These are phyloP conservation scores for Tachyglossus aculeatus DNA, from an alignment of 2,797 vertebrate genomes.

Conservation along the genomic window DNA sequence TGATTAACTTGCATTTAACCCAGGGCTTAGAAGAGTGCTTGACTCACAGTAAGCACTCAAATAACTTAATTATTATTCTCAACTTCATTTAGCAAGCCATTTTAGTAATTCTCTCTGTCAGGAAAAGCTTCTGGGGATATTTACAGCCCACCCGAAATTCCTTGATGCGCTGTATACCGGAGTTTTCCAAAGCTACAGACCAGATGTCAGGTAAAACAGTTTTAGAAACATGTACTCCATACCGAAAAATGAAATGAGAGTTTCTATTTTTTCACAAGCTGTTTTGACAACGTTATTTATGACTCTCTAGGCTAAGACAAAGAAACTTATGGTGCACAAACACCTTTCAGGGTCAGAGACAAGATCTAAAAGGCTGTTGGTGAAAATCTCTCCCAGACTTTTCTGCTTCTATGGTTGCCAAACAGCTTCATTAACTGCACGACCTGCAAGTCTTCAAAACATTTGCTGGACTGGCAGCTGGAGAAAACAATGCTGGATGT, in stretches of 20 bases:
- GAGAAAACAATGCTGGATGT: constrained; percentile 20
- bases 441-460: not conserved
- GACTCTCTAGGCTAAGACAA: not conserved
- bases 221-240: constrained; percentile 5
- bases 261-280: not conserved
- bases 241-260: not conserved
- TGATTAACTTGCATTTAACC: too few relatives aligned
- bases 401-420: constrained; percentile 5
- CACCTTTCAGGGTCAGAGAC: not conserved
- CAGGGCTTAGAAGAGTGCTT: too few relatives aligned
- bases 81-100: not conserved
- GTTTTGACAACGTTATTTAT: constrained; percentile 8
- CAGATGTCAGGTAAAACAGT: constrained; percentile 6
- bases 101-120: not conserved
- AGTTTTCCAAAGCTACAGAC: not conserved
- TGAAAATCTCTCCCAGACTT: not conserved
- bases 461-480: constrained; percentile 37
- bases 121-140: not conserved
- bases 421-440: not conserved
- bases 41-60: too few relatives aligned
- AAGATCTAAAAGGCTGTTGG: not conserved
- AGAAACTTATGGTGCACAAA: not conserved
- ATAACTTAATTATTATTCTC: too few relatives aligned
- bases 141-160: not conserved
- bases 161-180: not conserved